Evolutionary conservation across 2,888 invertebrate species (phyloP).

Genomic region (Lymantria monacha): DNA sequence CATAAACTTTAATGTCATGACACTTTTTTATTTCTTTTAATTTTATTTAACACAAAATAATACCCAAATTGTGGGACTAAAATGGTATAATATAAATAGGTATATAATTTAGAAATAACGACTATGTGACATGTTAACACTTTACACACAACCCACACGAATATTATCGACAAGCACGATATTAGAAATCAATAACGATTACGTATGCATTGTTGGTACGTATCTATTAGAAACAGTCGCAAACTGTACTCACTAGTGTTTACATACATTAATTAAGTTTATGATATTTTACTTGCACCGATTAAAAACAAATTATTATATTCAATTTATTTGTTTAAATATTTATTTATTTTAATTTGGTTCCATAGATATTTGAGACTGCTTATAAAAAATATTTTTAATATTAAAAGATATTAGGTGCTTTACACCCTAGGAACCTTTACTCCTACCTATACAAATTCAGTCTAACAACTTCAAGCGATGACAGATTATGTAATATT

Average conservation of each 20-base stretch:
- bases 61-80: constrained; percentile 8
- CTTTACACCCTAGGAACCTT: no score
- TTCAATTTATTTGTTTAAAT: constrained; percentile 16
- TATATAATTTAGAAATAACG: constrained; percentile 26
- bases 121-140: constrained; percentile 17
- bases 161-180: constrained; percentile 47
- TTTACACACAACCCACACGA: constrained; percentile 39
- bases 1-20: constrained; percentile 17
- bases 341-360: constrained; percentile 6
- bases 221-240: constrained; percentile 28
- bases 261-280: constrained; percentile 24
- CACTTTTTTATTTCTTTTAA: constrained; percentile 8
- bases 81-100: constrained; percentile 24
- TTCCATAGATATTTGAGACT: constrained; percentile 20
- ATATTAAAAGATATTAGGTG: no score
- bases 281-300: constrained; percentile 33
- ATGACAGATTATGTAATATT: no score
- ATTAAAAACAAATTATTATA: constrained; percentile 19
- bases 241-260: constrained; percentile 16
- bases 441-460: no score
- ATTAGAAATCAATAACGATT: constrained; percentile 41
- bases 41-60: not conserved
- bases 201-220: constrained; percentile 19
- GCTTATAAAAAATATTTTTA: not conserved
- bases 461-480: no score